Conservation (phyloP, 2,113 vertebrate genomes). For the Oncorhynchus gorbuscha region DNA sequence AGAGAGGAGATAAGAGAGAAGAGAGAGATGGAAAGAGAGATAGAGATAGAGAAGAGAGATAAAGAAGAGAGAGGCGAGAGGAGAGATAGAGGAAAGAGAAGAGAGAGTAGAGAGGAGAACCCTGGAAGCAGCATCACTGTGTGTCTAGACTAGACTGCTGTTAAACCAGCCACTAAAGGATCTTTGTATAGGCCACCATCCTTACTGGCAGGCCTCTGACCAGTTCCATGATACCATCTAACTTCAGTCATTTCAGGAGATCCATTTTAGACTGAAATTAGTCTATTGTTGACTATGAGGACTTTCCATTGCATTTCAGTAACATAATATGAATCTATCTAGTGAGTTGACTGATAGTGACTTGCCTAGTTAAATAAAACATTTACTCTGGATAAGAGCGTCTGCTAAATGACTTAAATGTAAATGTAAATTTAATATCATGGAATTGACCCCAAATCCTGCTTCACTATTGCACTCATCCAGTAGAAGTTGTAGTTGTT, state of each 20-base stretch:
- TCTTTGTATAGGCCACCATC: neutral
- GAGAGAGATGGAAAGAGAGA: no score
- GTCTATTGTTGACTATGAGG: neutral
- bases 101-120: conserved; percentile 11
- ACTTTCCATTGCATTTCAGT: neutral
- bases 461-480: no score
- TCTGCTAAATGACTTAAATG: no score
- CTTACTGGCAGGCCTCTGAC: neutral
- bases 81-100: no score
- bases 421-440: no score
- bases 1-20: no score
- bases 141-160: conserved; percentile 2
- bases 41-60: no score
- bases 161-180: neutral
- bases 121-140: conserved; percentile 1
- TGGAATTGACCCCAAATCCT: no score
- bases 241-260: neutral
- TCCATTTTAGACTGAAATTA: neutral
- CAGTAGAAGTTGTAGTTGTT: no score
- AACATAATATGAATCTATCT: neutral
- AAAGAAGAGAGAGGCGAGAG: no score
- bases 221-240: neutral
- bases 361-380: no score
- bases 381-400: no score
- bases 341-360: neutral